Base-by-base conservation (phyloP, 1,140 invertebrate genomes). In the Meloidogyne floridensis region DNA sequence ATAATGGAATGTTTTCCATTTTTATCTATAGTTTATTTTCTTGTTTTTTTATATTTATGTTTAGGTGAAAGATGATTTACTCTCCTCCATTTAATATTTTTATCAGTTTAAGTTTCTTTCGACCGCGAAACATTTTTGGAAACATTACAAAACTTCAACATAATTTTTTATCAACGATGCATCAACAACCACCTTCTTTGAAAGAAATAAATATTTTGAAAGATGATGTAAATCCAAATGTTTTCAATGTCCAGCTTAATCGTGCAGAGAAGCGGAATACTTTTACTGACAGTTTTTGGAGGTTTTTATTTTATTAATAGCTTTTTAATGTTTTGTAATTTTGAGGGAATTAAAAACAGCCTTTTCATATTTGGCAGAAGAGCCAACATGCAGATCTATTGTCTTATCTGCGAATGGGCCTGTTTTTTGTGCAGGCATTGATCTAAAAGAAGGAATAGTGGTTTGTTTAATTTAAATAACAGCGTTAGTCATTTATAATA, bases 391-490 rank as follows among this genome's bases (percentile, higher is more conserved):
- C 86, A 92, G 96, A 90, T 93, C 93, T 1, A 92, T 98, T 75
- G 92, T 98, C 18, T 84, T 98, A 7, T 94, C 94, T 74, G 96
- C 93, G 11, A 91, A 92, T 85, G 96, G 95, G 72, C 94, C 93
- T 91, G 87, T 93, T 81, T 97, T 97, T 90, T 94, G 93, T 86
- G 93, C 94, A 84, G 95, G 95, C 94, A 91, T 86, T 82, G 74
- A 85, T 83, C 75, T 77, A 43, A 86, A 88, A 54, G n/a, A 83
- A 13, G 86, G 85, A 11, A 42, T 87, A 56, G 80, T 76, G 71
- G 86, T 86, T 70, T 43, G 20, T 42, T 15, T 53, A 42, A 20
- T 65, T 75, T 11, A 56, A 9, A 6, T 9, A 20, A 15, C 11
- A 3, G 5, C 10, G 3, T 9, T 11, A n/a, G 13, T 83, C 54